A percentile compares a stretch with the other conserved stretches of the same genome.
These are phyloP conservation scores for Echiichthys vipera DNA, from an alignment of 2,797 vertebrate genomes.

Conservation along the genomic window DNA sequence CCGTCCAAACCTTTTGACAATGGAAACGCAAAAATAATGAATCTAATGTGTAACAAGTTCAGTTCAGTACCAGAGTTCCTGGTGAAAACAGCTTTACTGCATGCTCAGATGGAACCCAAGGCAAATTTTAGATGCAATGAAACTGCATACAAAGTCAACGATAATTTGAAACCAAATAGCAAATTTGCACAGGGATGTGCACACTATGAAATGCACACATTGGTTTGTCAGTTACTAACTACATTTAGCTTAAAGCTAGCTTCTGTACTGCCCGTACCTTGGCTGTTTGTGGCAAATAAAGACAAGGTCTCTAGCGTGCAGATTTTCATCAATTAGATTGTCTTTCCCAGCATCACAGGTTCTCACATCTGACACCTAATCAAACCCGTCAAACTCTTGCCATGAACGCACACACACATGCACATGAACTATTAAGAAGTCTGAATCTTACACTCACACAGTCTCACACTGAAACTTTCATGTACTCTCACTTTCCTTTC, in stretches of 20 bases:
- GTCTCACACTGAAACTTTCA: slow-evolving; percentile 10
- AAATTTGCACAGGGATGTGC: too few relatives aligned
- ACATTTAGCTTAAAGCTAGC: background rate
- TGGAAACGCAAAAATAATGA: too few relatives aligned
- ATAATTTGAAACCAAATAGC: background rate
- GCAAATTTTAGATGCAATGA: background rate
- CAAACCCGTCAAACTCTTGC: slow-evolving; percentile 6
- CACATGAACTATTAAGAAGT: background rate
- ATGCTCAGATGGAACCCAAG: too few relatives aligned
- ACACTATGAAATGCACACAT: background rate
- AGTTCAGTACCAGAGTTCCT: too few relatives aligned
- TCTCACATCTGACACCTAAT: slow-evolving; percentile 7
- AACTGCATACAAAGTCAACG: background rate
- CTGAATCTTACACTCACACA: too few relatives aligned
- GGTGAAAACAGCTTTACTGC: too few relatives aligned
- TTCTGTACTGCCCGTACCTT: background rate
- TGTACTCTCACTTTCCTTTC: background rate
- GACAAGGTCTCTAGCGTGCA: background rate
- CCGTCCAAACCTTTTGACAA: too few relatives aligned
- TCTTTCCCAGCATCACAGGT: background rate
- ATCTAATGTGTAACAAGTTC: too few relatives aligned
- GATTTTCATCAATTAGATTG: background rate
- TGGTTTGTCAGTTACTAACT: background rate
- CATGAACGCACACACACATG: background rate
- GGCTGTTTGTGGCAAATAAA: background rate